Base-by-base conservation (phyloP, 1,140 invertebrate species). In the Drosophila setifemur region DNA sequence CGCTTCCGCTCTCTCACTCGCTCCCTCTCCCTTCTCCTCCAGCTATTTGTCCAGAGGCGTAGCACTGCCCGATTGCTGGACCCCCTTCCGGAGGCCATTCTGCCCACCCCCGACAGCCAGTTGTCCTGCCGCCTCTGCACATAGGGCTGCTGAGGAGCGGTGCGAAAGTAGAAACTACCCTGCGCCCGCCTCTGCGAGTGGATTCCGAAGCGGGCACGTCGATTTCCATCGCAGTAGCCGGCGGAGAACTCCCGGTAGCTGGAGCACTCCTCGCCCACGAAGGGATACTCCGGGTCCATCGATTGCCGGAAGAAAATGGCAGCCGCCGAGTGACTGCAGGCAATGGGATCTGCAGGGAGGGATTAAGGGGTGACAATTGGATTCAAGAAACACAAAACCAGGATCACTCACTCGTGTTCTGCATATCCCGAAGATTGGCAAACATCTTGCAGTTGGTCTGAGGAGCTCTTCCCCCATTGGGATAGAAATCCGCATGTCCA, bases 401-500 rank as follows among this genome's bases (percentile, higher is more conserved):
- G 6, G 6, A 5, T 0, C 1, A 74, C 79, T 68, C 9, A 88
- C 86, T 88, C 11, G 79, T 78, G 19, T 88, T 88, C 39, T 85
- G 86, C 70, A 88, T 75, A 7, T 88, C 86, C 7, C 67, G 37
- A 6, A 88, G 63, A 31, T 77, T 71, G 45, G 73, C 67, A 9
- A 53, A 53, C 92, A 92, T 55, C 91, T 88, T 67, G 29, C 96
- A 97, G 2, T 96, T 97, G 0, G 96, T 95, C 72, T 97, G 96
- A 0, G 95, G 93, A 6, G 94, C 94, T 6, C 90, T 91, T 0
- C 96, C 96, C 0, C 94, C 94, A 83, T 97, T 97, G 0, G 96
- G 95, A 83, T 95, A 97, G 89, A 98, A 98, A 83, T 98, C 97
- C 0, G 95, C 95, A 75, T 98, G 95, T 2, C 95, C 97, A 47